Conservation (phyloP, 2,888 invertebrate species). For the Coleophora deauratella region DNA sequence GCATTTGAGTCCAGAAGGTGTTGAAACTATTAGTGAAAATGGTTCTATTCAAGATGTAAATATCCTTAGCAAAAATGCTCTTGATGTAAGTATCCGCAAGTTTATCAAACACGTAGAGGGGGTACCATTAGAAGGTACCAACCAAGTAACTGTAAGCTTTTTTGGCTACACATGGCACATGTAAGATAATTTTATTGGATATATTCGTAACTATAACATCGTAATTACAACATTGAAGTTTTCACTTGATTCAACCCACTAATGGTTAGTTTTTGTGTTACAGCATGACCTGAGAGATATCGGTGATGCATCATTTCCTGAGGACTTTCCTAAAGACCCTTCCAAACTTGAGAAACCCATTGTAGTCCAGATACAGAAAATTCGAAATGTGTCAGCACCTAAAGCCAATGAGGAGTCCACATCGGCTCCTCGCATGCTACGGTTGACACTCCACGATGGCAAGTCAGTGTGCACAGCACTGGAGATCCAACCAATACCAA, state of each 20-base stretch:
- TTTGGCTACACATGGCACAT: no score
- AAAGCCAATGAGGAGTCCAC: conserved; percentile 91
- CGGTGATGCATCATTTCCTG: conserved; percentile 82
- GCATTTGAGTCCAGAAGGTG: conserved; percentile 82
- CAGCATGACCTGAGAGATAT: conserved; percentile 87
- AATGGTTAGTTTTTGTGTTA: conserved; percentile 44
- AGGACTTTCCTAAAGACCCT: conserved; percentile 76
- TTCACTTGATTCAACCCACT: no score
- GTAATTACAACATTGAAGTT: no score
- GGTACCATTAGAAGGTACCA: no score
- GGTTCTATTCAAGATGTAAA: conserved; percentile 77
- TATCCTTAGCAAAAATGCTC: conserved; percentile 76
- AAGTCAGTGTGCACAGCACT: conserved; percentile 84
- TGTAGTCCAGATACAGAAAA: conserved; percentile 90
- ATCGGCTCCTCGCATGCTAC: conserved; percentile 87
- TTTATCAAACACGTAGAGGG: neutral
- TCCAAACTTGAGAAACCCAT: conserved; percentile 71
- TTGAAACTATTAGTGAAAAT: conserved; percentile 78
- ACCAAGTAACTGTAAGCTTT: no score
- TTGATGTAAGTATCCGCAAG: conserved; percentile 76
- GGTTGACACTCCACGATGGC: conserved; percentile 90
- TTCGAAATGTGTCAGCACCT: conserved; percentile 91
- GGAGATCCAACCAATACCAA: conserved; percentile 81
- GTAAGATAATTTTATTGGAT: no score
- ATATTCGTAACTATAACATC: no score